phyloP scores from a whole-genome alignment of 1,140 invertebrate genomes.

The Tribolium castaneum region DNA sequence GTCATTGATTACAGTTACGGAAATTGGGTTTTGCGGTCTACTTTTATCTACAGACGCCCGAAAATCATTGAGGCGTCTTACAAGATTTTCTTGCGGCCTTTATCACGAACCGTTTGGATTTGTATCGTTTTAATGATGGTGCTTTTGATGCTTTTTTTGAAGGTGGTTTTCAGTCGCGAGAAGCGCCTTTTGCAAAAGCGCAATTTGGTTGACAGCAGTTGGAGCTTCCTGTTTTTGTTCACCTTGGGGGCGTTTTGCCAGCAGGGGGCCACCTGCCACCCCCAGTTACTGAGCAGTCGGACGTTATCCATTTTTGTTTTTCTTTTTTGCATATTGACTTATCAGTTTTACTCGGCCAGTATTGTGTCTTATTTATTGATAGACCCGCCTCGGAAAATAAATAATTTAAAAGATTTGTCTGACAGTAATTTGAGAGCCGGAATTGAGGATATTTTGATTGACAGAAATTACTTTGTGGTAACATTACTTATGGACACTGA shows the following conservation, averaged over 20 bases:
- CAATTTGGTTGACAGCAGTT: constrained; percentile 44
- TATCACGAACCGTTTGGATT: constrained; percentile 68
- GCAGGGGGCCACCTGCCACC: constrained; percentile 50
- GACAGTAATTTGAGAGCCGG: constrained; percentile 52
- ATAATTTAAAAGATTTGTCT: constrained; percentile 53
- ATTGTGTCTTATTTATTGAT: constrained; percentile 78
- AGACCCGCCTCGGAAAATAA: constrained; percentile 73
- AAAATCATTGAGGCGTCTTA: constrained; percentile 66
- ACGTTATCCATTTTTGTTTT: constrained; percentile 44
- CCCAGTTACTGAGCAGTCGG: constrained; percentile 39
- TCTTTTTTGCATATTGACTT: constrained; percentile 49
- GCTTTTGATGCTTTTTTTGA: constrained; percentile 58
- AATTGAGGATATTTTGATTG: constrained; percentile 53
- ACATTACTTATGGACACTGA: neutral
- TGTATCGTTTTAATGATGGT: constrained; percentile 62
- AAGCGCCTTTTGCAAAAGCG: neutral
- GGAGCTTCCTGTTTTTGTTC: constrained; percentile 50
- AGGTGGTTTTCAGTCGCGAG: constrained; percentile 47
- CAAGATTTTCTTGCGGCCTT: constrained; percentile 70
- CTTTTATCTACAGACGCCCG: constrained; percentile 73
- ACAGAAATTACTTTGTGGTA: constrained; percentile 52
- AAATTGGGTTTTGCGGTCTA: constrained; percentile 69
- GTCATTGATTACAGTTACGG: constrained; percentile 70
- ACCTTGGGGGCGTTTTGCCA: constrained; percentile 56
- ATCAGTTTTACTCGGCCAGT: constrained; percentile 68